Evolutionary conservation across 2,888 invertebrate genomes (phyloP), one percentile per base, ranked within the genome.

Genomic region (Laothoe populi): DNA sequence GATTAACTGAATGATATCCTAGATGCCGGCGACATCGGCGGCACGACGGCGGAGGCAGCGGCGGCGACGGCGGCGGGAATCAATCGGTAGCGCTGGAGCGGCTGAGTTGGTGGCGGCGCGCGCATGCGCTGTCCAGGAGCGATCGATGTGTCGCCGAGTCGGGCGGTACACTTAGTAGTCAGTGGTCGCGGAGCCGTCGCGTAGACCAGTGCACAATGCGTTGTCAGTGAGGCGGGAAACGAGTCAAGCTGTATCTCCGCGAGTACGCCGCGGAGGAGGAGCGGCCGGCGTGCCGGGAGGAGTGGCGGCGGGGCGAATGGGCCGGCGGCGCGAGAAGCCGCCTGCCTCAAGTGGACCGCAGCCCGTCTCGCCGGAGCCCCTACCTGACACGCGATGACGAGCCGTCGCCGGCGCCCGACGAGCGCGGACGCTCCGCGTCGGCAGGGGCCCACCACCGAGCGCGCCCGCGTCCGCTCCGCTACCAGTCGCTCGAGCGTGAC

Each of bases 281-380:
- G 90, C 83, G 92, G 93, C 84, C 90, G 90, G 78, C 90, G 82
- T 86, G 91, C 81, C 90, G 90, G 78, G 91, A 90, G 78, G 89
- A 93, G 69, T 93, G 93, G 83, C 92, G 94, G 71, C 93, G 92
- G 78, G 87, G 89, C 78, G 90, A 93, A 70, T 92, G 93, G 87
- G 70, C 85, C 77, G 85, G 84, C 73, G 77, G 76, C 70, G 71
- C 87, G 95, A 93, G 96, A 95, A 88, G 94, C 72, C 88, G 91
- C 94, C 82, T 97, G 93, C 97, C 97, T 86, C 97, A 97, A 87
- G 97, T 97, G 89, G 97, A 97, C 95, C 96, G 97, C 87, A 96
- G 97, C 90, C 97, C 97, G 87, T 96, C 97, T 82, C 95, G 97
- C 86, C 96, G 97, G 93, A 95, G 96, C 88, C 95, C 95, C 83